Evolutionary conservation across 1,140 invertebrate genomes (phyloP).

Genomic region (Euwallacea fornicatus): DNA sequence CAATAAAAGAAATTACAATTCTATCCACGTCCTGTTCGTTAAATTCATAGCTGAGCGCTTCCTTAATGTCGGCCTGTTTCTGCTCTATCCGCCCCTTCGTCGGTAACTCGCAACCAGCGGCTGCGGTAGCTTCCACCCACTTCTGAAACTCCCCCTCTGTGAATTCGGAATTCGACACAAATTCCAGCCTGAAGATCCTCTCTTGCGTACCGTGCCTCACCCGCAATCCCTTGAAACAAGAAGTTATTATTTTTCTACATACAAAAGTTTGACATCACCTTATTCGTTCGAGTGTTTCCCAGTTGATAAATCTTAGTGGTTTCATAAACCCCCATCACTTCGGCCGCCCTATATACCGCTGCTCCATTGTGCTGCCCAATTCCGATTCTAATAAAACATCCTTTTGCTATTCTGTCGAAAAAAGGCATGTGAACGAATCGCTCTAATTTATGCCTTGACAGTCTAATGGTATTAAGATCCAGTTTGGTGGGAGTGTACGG

Average conservation of each 20-base stretch:
- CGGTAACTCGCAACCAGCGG: constrained; percentile 77
- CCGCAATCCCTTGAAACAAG: constrained; percentile 58
- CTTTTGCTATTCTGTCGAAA: constrained; percentile 85
- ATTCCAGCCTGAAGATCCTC: constrained; percentile 91
- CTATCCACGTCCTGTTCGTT: constrained; percentile 80
- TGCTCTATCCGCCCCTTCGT: constrained; percentile 80
- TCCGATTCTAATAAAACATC: constrained; percentile 95
- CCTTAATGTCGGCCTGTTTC: constrained; percentile 87
- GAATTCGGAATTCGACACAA: constrained; percentile 97
- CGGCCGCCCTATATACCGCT: constrained; percentile 92
- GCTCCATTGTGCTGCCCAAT: constrained; percentile 87
- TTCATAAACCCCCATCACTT: constrained; percentile 93
- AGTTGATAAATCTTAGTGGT: constrained; percentile 93
- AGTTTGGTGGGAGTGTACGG: constrained; percentile 63
- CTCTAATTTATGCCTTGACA: constrained; percentile 92
- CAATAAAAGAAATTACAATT: constrained; percentile 53
- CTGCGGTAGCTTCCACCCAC: constrained; percentile 84
- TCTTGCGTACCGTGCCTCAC: constrained; percentile 86
- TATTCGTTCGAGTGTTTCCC: constrained; percentile 90
- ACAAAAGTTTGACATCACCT: constrained; percentile 55
- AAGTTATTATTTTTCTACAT: neutral
- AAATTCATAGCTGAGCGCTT: constrained; percentile 86
- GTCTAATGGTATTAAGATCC: constrained; percentile 83
- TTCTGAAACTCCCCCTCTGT: constrained; percentile 90
- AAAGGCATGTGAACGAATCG: constrained; percentile 95